phyloP scores from a whole-genome alignment of 1,140 invertebrate species.

The Drosophila arawakana region DNA sequence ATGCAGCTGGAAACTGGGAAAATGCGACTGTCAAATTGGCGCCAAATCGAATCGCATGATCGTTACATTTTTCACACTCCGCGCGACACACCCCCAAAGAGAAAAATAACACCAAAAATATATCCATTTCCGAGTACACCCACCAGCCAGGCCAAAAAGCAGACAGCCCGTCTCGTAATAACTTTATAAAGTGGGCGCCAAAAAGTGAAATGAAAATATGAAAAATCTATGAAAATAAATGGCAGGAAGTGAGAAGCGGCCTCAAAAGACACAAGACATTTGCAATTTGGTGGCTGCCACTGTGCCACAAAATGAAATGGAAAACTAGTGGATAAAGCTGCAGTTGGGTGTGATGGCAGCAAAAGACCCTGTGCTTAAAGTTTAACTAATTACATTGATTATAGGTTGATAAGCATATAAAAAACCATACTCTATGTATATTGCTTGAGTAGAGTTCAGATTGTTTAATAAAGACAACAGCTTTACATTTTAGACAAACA shows the following conservation, averaged over 20 bases:
- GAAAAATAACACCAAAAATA: not conserved
- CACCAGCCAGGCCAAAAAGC: constrained; percentile 20
- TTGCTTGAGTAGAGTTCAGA: too few species aligned
- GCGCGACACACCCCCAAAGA: constrained; percentile 21
- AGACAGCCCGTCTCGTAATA: constrained; percentile 57
- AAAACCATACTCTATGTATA: too few species aligned
- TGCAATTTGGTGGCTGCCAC: constrained; percentile 7
- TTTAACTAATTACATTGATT: too few species aligned
- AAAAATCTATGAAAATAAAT: constrained; percentile 29
- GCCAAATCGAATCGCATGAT: constrained; percentile 40
- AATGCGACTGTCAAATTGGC: constrained; percentile 7
- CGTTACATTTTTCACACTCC: constrained; percentile 71
- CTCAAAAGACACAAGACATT: constrained; percentile 11
- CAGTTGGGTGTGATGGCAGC: not conserved
- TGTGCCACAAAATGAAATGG: constrained; percentile 28
- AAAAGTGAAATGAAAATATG: constrained; percentile 49
- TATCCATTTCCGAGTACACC: constrained; percentile 69
- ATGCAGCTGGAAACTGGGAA: constrained; percentile 15
- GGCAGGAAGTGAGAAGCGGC: constrained; percentile 32
- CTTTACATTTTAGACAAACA: too few species aligned
- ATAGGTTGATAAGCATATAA: too few species aligned
- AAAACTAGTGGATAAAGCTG: not conserved
- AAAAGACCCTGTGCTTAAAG: not conserved
- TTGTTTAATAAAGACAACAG: too few species aligned
- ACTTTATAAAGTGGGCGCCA: constrained; percentile 63